These are phyloP conservation scores for Megaleporinus macrocephalus DNA, from an alignment of 2,113 vertebrate species.

Conservation along the genomic window DNA sequence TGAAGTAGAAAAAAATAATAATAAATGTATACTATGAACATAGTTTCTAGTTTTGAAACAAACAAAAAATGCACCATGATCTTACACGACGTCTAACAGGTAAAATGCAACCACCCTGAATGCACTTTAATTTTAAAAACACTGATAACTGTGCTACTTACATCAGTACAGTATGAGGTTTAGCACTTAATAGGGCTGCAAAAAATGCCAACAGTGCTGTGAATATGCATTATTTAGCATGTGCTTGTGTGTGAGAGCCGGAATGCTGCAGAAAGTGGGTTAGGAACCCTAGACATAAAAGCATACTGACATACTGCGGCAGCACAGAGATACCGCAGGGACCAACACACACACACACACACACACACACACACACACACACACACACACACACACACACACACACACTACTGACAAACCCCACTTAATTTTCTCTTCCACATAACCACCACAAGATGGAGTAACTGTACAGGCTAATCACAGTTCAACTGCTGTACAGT, in stretches of 20 bases:
- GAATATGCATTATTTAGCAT: constrained; percentile 3
- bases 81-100: too few species aligned
- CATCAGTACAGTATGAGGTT: neutral
- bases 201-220: neutral
- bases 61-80: too few species aligned
- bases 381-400: too few species aligned
- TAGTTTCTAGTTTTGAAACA: too few species aligned
- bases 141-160: neutral
- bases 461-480: constrained; percentile 12
- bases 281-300: constrained; percentile 13
- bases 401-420: neutral
- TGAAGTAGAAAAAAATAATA: too few species aligned
- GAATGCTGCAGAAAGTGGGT: constrained; percentile 26
- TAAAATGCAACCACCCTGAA: too few species aligned
- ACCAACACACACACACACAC: neutral
- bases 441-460: constrained; percentile 36
- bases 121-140: too few species aligned
- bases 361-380: too few species aligned
- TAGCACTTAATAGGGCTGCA: neutral
- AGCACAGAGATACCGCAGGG: neutral
- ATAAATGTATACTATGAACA: too few species aligned
- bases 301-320: constrained; percentile 20
- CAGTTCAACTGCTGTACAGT: neutral
- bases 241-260: neutral
- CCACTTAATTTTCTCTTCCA: constrained; percentile 59